Evolutionary conservation across 37 sponge, comb jelly and placozoan species (phyloP).

Genomic region (Chondrosia reniformis): DNA sequence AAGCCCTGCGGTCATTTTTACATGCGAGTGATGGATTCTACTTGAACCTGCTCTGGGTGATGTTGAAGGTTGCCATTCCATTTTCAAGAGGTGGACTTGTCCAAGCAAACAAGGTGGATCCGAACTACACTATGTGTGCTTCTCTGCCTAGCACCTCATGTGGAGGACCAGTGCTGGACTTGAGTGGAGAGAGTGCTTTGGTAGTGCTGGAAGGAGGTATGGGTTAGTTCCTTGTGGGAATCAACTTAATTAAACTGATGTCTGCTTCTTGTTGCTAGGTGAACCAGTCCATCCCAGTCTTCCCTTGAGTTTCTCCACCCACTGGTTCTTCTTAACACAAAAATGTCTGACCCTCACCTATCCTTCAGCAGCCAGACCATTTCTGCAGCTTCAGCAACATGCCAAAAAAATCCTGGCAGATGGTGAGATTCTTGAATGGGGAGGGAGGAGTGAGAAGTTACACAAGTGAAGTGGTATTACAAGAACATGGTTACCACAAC

Average conservation of each 20-base stretch:
- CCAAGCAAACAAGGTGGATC: slow-evolving; percentile 34
- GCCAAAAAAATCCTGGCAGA: not conserved
- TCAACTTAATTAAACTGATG: not conserved
- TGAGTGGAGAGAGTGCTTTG: slow-evolving; percentile 50
- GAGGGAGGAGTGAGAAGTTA: too few species aligned
- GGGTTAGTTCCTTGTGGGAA: not conserved
- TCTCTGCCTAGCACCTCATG: not conserved
- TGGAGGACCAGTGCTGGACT: slow-evolving; percentile 41
- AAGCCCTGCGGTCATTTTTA: not conserved
- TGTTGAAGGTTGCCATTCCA: slow-evolving; percentile 55
- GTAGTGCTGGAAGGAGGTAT: not conserved
- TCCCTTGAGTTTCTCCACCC: slow-evolving; percentile 62
- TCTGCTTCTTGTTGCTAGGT: not conserved
- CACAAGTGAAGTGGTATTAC: too few species aligned
- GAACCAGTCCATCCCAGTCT: not conserved
- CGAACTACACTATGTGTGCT: slow-evolving; percentile 39
- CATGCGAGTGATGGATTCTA: slow-evolving; percentile 85
- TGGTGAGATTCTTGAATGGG: slow-evolving; percentile 39
- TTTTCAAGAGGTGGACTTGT: slow-evolving; percentile 26
- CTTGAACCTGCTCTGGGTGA: slow-evolving; percentile 75
- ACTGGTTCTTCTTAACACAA: slow-evolving; percentile 85
- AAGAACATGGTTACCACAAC: too few species aligned
- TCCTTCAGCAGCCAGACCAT: not conserved
- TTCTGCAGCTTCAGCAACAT: not conserved
- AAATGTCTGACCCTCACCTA: slow-evolving; percentile 39